phyloP scores from a whole-genome alignment of 53 echinoderm and acorn worm species.

The Pentamera pediparva region DNA sequence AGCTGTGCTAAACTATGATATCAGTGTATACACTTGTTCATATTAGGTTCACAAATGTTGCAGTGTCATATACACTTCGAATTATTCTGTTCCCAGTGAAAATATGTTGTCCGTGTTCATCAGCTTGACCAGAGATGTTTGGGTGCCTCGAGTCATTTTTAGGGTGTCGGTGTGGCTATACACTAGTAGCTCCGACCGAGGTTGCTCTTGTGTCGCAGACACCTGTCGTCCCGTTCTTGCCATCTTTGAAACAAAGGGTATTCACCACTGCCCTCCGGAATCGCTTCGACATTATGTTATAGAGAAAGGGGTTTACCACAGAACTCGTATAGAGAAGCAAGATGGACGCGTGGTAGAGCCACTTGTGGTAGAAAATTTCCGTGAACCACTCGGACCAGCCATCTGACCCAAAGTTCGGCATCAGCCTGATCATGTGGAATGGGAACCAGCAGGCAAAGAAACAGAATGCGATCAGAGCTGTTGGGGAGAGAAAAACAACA shows the following conservation, averaged over 20 bases:
- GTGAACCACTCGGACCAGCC: slow-evolving; percentile 52
- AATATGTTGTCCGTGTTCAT: too few relatives aligned
- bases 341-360: slow-evolving; percentile 82
- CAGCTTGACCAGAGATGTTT: too few relatives aligned
- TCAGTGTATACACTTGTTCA: too few relatives aligned
- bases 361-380: slow-evolving; percentile 58
- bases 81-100: too few relatives aligned
- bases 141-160: too few relatives aligned
- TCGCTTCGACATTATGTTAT: slow-evolving; percentile 91
- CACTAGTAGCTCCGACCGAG: slow-evolving; percentile 20
- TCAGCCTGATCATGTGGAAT: slow-evolving; percentile 86
- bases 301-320: slow-evolving; percentile 85
- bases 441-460: slow-evolving; percentile 93
- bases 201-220: slow-evolving; percentile 3
- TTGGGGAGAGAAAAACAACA: too few relatives aligned
- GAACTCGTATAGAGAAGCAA: slow-evolving; percentile 79
- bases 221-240: neutral
- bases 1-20: too few relatives aligned
- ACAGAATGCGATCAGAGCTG: slow-evolving; percentile 82
- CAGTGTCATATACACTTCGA: too few relatives aligned
- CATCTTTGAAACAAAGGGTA: slow-evolving; percentile 64
- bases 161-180: too few relatives aligned
- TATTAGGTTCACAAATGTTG: too few relatives aligned
- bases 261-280: slow-evolving; percentile 78
- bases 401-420: slow-evolving; percentile 55